These are phyloP conservation scores for Trichacis sp. DNA, from an alignment of 2,888 invertebrate genomes.

Conservation along the genomic window DNA sequence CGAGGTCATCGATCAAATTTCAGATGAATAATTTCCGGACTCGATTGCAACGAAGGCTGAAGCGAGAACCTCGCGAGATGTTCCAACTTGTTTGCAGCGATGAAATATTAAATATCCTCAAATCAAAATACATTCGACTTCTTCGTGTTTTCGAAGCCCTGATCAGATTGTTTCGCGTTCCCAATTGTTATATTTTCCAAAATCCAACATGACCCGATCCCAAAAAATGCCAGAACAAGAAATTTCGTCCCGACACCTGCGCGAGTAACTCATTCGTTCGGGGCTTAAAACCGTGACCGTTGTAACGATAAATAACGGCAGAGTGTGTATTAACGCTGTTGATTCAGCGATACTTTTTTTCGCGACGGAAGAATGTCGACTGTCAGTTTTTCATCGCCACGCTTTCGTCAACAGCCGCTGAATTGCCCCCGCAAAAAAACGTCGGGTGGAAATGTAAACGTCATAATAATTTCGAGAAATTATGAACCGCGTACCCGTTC, in stretches of 20 bases:
- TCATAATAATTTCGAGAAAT: slow-evolving; percentile 10
- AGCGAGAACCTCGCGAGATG: too few species aligned
- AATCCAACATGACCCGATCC: slow-evolving; percentile 3
- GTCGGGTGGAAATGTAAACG: neutral
- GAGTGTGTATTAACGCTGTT: slow-evolving; percentile 23
- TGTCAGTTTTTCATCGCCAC: too few species aligned
- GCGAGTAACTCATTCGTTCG: slow-evolving; percentile 22
- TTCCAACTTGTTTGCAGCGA: too few species aligned
- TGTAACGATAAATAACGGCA: slow-evolving; percentile 22
- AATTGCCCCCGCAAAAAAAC: slow-evolving; percentile 14
- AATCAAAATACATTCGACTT: too few species aligned
- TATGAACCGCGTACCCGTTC: too few species aligned
- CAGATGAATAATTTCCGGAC: too few species aligned
- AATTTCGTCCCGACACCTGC: slow-evolving; percentile 10
- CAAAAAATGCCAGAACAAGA: neutral
- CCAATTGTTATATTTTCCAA: too few species aligned
- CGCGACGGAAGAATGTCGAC: slow-evolving; percentile 16
- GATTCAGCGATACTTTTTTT: slow-evolving; percentile 22
- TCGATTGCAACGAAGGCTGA: too few species aligned
- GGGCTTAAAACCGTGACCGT: slow-evolving; percentile 15
- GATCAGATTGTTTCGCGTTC: too few species aligned
- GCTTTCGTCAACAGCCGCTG: slow-evolving; percentile 14
- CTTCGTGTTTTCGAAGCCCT: too few species aligned
- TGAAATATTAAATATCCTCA: too few species aligned
- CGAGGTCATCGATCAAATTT: too few species aligned